phyloP scores from a whole-genome alignment of 2,113 vertebrate species.

The Notiomystis cincta region DNA sequence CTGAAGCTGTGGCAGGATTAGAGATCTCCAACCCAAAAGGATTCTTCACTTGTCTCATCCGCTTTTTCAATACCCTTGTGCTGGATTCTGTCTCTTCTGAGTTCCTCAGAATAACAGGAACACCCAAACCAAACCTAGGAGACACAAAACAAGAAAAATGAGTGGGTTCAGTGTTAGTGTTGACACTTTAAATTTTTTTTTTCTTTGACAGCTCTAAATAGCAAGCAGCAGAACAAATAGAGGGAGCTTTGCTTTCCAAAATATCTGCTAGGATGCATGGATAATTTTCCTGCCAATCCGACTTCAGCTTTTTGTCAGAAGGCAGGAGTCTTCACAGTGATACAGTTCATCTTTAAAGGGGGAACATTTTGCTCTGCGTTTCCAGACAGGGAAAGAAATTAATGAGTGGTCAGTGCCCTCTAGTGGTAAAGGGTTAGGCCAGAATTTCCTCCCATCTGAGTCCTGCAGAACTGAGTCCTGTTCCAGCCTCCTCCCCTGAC shows the following conservation, averaged over 20 bases:
- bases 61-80: slow-evolving; percentile 80
- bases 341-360: background rate
- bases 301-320: background rate
- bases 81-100: slow-evolving; percentile 83
- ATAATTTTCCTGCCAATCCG: background rate
- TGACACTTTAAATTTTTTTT: background rate
- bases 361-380: background rate
- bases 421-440: background rate
- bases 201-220: background rate
- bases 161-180: background rate
- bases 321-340: background rate
- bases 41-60: slow-evolving; percentile 92
- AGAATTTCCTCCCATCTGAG: background rate
- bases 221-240: background rate
- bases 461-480: background rate
- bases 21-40: slow-evolving; percentile 86
- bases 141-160: background rate
- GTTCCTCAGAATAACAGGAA: slow-evolving; percentile 90
- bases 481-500: background rate
- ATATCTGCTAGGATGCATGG: background rate
- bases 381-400: background rate
- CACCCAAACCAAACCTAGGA: slow-evolving; percentile 89
- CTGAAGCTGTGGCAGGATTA: slow-evolving; percentile 70
- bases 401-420: background rate
- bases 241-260: background rate